Conservation (phyloP, 2,113 vertebrate species). For the Catharus minimus region DNA sequence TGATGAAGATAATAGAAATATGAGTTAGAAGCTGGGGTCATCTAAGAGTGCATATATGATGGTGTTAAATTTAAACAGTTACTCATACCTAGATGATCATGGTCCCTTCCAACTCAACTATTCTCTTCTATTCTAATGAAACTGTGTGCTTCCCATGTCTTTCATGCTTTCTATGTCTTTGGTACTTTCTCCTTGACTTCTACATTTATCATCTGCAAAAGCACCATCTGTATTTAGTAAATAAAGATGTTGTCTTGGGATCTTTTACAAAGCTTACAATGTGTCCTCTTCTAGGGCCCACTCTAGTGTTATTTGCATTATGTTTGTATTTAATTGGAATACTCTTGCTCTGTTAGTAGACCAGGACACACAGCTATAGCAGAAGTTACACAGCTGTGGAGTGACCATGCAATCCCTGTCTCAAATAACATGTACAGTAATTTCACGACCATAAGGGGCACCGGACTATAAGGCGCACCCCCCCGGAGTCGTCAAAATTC, state of each 20-base stretch:
- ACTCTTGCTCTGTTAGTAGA: background rate
- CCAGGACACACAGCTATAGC: accelerated
- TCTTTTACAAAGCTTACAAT: background rate
- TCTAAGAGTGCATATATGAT: background rate
- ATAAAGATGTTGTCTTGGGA: background rate
- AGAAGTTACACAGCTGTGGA: background rate
- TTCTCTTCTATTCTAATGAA: background rate
- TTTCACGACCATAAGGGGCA: no score
- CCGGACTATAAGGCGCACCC: no score
- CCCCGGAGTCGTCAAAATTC: no score
- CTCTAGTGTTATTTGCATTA: background rate
- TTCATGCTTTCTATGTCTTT: background rate
- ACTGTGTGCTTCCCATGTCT: background rate
- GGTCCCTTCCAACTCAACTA: background rate
- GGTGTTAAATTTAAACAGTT: background rate
- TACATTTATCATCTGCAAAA: background rate
- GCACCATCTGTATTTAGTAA: background rate
- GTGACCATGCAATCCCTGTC: background rate
- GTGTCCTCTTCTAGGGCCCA: background rate
- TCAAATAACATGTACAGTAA: background rate
- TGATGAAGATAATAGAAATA: background rate
- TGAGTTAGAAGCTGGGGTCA: background rate
- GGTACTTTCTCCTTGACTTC: background rate
- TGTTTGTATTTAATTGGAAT: background rate
- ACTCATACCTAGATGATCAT: background rate